A percentile compares a stretch with the other conserved stretches of the same genome.
phyloP scores from a whole-genome alignment of 1,140 invertebrate species.

The Listronotus bonariensis region DNA sequence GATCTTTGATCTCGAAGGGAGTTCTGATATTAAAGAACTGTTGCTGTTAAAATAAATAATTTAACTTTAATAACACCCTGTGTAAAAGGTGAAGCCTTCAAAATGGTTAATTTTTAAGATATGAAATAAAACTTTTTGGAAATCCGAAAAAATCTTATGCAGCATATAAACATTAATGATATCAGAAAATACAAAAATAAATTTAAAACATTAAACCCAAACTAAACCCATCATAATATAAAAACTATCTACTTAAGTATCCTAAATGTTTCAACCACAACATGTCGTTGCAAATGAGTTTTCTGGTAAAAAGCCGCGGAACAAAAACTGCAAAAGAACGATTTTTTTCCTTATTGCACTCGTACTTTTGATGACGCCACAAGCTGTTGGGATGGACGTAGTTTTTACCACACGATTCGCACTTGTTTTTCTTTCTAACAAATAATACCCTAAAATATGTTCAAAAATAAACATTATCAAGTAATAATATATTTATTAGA shows the following conservation, averaged over 20 bases:
- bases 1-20: too few relatives aligned
- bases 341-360: constrained; percentile 61
- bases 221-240: constrained; percentile 19
- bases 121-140: too few relatives aligned
- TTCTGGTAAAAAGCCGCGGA: constrained; percentile 40
- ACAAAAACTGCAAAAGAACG: constrained; percentile 40
- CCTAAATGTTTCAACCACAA: constrained; percentile 29
- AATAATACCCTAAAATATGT: constrained; percentile 14
- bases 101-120: too few relatives aligned
- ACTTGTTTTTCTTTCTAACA: constrained; percentile 14
- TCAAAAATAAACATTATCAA: background rate
- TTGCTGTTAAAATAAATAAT: too few relatives aligned
- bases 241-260: constrained; percentile 4
- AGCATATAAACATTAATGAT: too few relatives aligned
- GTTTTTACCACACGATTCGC: constrained; percentile 56
- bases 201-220: background rate
- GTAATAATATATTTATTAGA: background rate
- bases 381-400: constrained; percentile 63
- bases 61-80: too few relatives aligned
- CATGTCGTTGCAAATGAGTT: constrained; percentile 35
- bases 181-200: too few relatives aligned
- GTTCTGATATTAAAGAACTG: too few relatives aligned
- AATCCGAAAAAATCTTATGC: too few relatives aligned
- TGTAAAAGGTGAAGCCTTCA: too few relatives aligned
- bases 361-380: constrained; percentile 64